Percentiles rank a stretch among this genome's conserved stretches.
Evolutionary conservation across 2,113 vertebrate genomes (phyloP).

Genomic region (Symphodus melops): DNA sequence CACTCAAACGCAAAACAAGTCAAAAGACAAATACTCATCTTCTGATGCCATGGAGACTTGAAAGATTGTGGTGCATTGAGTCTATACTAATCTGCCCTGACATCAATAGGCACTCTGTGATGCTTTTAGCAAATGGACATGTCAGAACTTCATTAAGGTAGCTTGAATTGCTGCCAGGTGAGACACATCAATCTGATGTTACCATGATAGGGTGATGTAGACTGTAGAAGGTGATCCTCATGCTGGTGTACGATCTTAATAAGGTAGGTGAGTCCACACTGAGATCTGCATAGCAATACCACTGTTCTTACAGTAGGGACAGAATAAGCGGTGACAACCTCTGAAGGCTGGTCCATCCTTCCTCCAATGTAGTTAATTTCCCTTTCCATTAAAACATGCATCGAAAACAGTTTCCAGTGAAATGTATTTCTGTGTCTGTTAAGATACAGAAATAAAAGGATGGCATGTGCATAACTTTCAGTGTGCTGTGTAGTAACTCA

Average conservation of each 20-base stretch:
- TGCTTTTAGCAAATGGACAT: not conserved
- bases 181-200: not conserved
- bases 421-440: too few relatives aligned
- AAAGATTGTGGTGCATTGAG: slow-evolving; percentile 42
- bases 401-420: not conserved
- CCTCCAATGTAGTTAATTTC: not conserved
- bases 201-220: not conserved
- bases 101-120: not conserved
- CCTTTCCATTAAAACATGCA: too few relatives aligned
- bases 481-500: not conserved
- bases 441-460: too few relatives aligned
- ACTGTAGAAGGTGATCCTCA: not conserved
- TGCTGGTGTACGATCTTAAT: not conserved
- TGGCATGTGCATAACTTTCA: not conserved
- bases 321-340: not conserved
- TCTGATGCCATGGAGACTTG: slow-evolving; percentile 91
- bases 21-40: slow-evolving; percentile 57
- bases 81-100: not conserved
- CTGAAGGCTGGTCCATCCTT: too few relatives aligned
- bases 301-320: not conserved
- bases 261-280: not conserved
- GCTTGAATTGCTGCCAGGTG: slow-evolving; percentile 6
- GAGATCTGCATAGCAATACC: not conserved
- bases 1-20: slow-evolving; percentile 38
- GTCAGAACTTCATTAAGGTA: not conserved